Evolutionary conservation across 2,113 vertebrate species (phyloP), one percentile per base, ranked within the genome.

Genomic region (Rousettus leschenaultii): DNA sequence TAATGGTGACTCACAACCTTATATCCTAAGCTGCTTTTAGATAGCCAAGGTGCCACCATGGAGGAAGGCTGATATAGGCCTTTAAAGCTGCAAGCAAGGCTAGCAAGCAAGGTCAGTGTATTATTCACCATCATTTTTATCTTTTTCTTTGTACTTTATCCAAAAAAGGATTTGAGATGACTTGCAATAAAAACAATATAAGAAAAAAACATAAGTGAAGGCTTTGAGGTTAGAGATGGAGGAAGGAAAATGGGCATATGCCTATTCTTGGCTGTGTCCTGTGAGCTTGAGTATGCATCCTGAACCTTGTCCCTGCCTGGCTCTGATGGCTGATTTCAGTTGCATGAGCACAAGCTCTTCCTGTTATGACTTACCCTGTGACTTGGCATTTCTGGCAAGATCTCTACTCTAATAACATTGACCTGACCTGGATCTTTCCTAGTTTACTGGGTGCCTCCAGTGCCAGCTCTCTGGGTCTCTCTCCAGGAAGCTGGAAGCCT

Each of bases 91-190:
- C 43, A 84, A 51, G 48, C 48, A 51, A 51, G 14, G 48, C 48
- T 51, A 51, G 82, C 16, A 30, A 80, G n/a, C 10, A 55, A 91
- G 43, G 4, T 45, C 61, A 51, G 26, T 74, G 7, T 55, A 21
- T 80, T 26, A 26, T 65, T 85, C 26, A 55, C 55, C 16, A 7
- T 59, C 75, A 15, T 57, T 88, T 96, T 77, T 61, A 82, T 57
- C 16, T 8, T 89, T 94, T 91, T 24, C 84, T 91, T 80, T 95
- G 45, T 71, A 86, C 21, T 73, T 96, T n/a, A 65, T 70, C 12
- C 6, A 7, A 19, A 43, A 57, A 77, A 43, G 7, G 38, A 75
- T 55, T 90, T 97, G 57, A 84, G 18, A 40, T 75, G 57, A 95
- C 35, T 73, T 94, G n/a, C 26, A 83, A 65, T 57, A 51, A 85